Evolutionary conservation across 2,113 vertebrate genomes (phyloP).

Genomic region (Piaya cayana): DNA sequence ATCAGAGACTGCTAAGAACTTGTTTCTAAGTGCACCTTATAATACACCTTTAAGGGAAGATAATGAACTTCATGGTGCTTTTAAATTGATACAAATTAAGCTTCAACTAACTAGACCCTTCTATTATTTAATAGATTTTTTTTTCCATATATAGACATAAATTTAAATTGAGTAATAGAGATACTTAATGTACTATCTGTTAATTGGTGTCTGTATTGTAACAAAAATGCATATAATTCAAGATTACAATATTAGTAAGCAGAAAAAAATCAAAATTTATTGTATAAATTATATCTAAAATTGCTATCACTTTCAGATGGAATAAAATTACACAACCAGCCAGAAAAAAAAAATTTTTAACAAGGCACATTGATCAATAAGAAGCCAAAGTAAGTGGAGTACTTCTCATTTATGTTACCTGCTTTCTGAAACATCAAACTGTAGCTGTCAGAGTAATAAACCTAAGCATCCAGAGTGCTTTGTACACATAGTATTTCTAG

Average conservation of each 20-base stretch:
- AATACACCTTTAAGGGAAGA: neutral
- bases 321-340: neutral
- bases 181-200: neutral
- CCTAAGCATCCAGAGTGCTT: conserved; percentile 1
- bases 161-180: neutral
- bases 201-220: neutral
- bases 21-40: neutral
- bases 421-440: neutral
- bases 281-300: neutral
- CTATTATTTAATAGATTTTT: neutral
- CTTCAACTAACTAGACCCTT: neutral
- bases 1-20: neutral
- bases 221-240: neutral
- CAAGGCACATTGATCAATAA: neutral
- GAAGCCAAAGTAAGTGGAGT: neutral
- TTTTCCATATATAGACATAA: neutral
- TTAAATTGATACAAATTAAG: neutral
- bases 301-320: neutral
- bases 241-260: neutral
- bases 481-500: neutral
- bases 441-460: conserved; percentile 24
- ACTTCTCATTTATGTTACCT: neutral
- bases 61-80: neutral
- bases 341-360: neutral
- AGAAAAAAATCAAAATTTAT: neutral